Base-by-base conservation (phyloP, 2,113 vertebrate genomes). In the Aphyosemion australe region DNA sequence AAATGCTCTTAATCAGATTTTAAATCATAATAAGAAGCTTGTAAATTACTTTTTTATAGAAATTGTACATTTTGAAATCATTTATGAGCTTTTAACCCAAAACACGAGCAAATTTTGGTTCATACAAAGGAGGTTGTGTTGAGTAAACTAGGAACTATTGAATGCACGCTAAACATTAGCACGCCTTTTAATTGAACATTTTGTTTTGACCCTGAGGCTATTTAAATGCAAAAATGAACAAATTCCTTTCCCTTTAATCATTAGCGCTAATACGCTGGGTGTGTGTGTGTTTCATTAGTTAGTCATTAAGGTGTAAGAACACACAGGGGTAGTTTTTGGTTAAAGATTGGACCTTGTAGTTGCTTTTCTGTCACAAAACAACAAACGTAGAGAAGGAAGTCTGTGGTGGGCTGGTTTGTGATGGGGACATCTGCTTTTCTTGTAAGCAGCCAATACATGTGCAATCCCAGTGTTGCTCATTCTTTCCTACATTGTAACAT, bases 241-340 rank as follows among this genome's bases (percentile, higher is more conserved):
- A 49, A 85, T 86, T 83, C 61, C 60, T 80, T 63, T 79, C 59
- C 52, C 20, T 46, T 70, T 68, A 56, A 69, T 84, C 59, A 80
- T 69, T 45, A 61, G 19, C 57, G 45, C 0, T 48, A 32, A 63
- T 19, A 19, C 6, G 20, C 42, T 12, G 15, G 34, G 49, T 19
- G 13, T 63, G 20, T 20, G 21, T 34, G 53, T 13, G 26, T 51
- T 43, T 31, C n/a, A 54, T 19, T 42, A 21, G 12, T 18, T 4
- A 26, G 6, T 37, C 1, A 1, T n/a, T 52, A 21, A 42, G 13
- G 12, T 16, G 37, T 14, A 48, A 48, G 21, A 49, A 49, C 32
- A 13, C 9, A 26, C 3, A 51, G 16, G 6, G 2, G 53, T 8
- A 32, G 7, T 7, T 37, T 37, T 37, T 42, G 9, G 9, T 42